Conservation (phyloP, 2,113 vertebrate genomes). For the Arvicanthis niloticus region DNA sequence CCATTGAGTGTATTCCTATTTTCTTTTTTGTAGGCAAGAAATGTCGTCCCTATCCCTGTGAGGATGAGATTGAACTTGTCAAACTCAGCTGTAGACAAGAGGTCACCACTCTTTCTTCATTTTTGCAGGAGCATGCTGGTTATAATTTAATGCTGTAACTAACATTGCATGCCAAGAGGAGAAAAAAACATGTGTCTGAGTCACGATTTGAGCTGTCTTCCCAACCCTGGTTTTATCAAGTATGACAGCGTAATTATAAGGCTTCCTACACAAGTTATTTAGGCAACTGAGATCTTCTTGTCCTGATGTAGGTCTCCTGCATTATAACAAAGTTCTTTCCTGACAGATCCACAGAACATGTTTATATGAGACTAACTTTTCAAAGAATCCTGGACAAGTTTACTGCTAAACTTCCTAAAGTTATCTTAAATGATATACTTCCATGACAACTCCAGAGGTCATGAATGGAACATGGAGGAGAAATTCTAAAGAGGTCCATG, state of each 20-base stretch:
- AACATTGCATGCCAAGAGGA: background rate
- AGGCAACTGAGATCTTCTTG: conserved; percentile 60
- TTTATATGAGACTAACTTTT: conserved; percentile 39
- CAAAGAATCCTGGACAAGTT: conserved; percentile 32
- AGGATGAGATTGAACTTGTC: conserved; percentile 9
- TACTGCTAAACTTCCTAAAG: conserved; percentile 6
- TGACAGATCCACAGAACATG: background rate
- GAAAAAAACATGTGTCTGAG: conserved; percentile 7
- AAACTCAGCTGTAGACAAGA: background rate
- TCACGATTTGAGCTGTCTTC: conserved; percentile 24
- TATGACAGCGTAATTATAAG: conserved; percentile 68
- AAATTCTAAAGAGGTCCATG: conserved; percentile 28
- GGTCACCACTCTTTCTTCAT: background rate
- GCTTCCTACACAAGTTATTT: conserved; percentile 46
- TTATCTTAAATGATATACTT: conserved; percentile 47
- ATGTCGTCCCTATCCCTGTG: background rate
- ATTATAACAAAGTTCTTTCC: background rate
- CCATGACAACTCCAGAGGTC: background rate
- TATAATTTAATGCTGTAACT: background rate
- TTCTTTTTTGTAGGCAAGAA: background rate
- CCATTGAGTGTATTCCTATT: background rate
- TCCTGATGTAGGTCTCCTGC: background rate
- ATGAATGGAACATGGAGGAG: background rate
- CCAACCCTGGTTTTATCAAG: conserved; percentile 57
- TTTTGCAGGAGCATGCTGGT: background rate